These are phyloP conservation scores for Pararge aegeria DNA, from an alignment of 1,140 invertebrate species.

Conservation along the genomic window DNA sequence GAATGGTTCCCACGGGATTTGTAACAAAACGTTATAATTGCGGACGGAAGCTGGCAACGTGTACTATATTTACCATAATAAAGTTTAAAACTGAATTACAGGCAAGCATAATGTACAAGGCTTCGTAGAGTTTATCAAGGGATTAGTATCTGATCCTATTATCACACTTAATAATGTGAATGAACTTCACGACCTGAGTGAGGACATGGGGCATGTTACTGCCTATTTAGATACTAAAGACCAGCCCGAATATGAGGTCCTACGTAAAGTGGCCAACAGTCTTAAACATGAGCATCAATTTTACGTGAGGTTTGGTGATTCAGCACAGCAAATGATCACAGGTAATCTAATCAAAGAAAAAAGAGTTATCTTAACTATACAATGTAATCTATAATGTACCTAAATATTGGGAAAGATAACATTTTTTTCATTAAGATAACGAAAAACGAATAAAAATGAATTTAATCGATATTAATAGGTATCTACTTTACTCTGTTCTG, in stretches of 20 bases:
- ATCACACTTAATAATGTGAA: constrained; percentile 87
- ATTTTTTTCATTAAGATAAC: no score
- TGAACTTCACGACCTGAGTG: constrained; percentile 89
- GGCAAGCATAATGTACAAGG: constrained; percentile 86
- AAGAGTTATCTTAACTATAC: background rate
- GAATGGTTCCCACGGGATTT: no score
- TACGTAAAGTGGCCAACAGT: constrained; percentile 90
- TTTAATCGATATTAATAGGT: no score
- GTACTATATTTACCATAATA: background rate
- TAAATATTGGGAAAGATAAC: no score
- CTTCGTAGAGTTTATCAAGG: constrained; percentile 91
- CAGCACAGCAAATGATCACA: constrained; percentile 88
- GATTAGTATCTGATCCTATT: constrained; percentile 96
- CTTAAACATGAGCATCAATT: constrained; percentile 98
- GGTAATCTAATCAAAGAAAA: constrained; percentile 49
- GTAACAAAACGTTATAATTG: no score
- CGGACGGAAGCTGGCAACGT: no score
- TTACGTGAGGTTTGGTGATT: constrained; percentile 95
- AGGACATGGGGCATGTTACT: constrained; percentile 95
- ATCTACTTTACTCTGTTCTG: no score
- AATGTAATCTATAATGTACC: no score
- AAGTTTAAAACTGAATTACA: constrained; percentile 29
- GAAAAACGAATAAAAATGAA: no score
- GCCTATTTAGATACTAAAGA: constrained; percentile 94
- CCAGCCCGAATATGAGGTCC: constrained; percentile 88